A percentile compares a stretch with the other conserved stretches of the same genome.
These are phyloP conservation scores for Ariolimax columbianus DNA, from an alignment of 2,888 invertebrate genomes.

Conservation along the genomic window DNA sequence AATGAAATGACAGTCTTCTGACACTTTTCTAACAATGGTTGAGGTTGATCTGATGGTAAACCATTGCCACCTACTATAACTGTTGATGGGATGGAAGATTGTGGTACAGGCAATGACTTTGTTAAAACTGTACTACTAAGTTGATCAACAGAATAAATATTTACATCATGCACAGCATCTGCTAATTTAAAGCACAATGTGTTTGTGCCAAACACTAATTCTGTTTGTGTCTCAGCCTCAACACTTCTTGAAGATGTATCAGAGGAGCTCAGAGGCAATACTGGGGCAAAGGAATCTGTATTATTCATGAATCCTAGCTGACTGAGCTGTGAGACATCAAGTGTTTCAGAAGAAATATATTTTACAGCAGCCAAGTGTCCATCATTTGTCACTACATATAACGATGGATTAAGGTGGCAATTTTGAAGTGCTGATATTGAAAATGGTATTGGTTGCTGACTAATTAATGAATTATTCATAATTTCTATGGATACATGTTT, in stretches of 20 bases:
- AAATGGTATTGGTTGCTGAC: background rate
- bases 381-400: slow-evolving; percentile 33
- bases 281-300: background rate
- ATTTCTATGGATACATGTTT: background rate
- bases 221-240: slow-evolving; percentile 46
- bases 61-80: background rate
- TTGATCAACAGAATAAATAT: background rate
- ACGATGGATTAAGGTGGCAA: slow-evolving; percentile 12
- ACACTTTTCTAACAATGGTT: background rate
- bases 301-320: slow-evolving; percentile 7
- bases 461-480: background rate
- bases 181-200: slow-evolving; percentile 24
- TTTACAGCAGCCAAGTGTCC: slow-evolving; percentile 30
- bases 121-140: background rate
- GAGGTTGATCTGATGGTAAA: background rate
- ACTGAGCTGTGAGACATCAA: background rate
- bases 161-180: background rate
- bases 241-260: background rate
- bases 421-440: background rate
- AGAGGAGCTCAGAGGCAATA: background rate
- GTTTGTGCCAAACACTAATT: slow-evolving; percentile 38
- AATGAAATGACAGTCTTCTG: slow-evolving; percentile 15
- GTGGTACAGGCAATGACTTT: background rate
- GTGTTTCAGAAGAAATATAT: slow-evolving; percentile 1
- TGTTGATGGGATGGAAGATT: background rate